Conservation (phyloP, 2,888 invertebrate genomes). For the Arrhopalites spinosus region DNA sequence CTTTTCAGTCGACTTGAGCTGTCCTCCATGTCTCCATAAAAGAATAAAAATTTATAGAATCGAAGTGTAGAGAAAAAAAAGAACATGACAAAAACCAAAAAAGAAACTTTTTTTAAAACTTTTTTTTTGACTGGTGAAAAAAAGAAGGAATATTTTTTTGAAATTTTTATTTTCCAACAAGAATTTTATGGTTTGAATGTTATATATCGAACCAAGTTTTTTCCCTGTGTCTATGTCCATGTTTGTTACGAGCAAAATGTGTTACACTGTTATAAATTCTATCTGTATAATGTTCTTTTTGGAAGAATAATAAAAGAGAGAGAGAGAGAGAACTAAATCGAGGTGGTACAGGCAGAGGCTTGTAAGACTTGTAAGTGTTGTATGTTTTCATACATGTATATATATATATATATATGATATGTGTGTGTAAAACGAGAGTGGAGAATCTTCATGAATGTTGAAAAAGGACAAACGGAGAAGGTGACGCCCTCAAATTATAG, state of each 20-base stretch:
- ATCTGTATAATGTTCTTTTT: neutral
- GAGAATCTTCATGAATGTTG: conserved; percentile 53
- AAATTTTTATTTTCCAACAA: too few species aligned
- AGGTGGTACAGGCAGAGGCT: neutral
- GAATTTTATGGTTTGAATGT: too few species aligned
- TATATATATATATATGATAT: neutral
- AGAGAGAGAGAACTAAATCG: neutral
- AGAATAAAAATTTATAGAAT: too few species aligned
- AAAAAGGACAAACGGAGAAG: conserved; percentile 57
- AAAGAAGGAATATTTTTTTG: too few species aligned
- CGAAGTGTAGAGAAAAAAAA: too few species aligned
- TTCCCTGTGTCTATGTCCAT: neutral
- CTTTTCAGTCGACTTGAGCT: too few species aligned
- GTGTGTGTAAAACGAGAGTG: conserved; percentile 34
- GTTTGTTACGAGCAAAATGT: conserved; percentile 9
- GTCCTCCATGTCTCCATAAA: too few species aligned
- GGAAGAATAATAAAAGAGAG: neutral
- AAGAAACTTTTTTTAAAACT: too few species aligned
- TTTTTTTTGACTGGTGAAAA: too few species aligned
- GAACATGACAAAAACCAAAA: too few species aligned
- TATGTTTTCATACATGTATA: neutral
- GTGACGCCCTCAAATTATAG: conserved; percentile 57
- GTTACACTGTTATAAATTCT: conserved; percentile 2
- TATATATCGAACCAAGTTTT: neutral
- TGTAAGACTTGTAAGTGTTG: conserved; percentile 2